Conservation (phyloP, 1,140 invertebrate genomes). For the Paraescarpia echinospica region DNA sequence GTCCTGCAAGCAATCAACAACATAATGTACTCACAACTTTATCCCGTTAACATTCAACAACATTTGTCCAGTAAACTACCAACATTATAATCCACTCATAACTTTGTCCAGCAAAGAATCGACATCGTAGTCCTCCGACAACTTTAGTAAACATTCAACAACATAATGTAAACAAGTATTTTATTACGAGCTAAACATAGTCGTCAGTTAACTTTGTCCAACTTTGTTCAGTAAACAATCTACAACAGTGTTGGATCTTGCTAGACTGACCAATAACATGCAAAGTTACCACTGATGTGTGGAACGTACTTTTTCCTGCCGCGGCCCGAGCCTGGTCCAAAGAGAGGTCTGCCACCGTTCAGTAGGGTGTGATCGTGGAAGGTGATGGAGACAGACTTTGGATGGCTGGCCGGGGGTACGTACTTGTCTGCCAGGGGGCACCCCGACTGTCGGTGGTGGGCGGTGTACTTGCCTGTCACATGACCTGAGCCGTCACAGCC, state of each 20-base stretch:
- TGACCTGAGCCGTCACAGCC: constrained; percentile 50
- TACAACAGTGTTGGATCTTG: background rate
- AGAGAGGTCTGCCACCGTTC: constrained; percentile 22
- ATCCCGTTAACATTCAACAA: background rate
- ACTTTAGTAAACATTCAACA: background rate
- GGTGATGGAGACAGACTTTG: constrained; percentile 14
- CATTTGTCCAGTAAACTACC: background rate
- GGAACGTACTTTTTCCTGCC: constrained; percentile 31
- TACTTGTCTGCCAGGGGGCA: constrained; percentile 73
- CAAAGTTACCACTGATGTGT: background rate
- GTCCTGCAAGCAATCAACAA: background rate
- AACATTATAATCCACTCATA: background rate
- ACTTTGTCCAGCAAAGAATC: background rate
- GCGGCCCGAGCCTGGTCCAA: constrained; percentile 27
- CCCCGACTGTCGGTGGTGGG: constrained; percentile 72
- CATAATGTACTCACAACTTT: background rate
- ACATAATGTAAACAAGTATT: too few relatives aligned
- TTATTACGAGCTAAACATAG: too few relatives aligned
- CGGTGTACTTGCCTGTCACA: constrained; percentile 70
- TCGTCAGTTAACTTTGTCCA: too few relatives aligned
- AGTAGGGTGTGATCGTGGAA: background rate
- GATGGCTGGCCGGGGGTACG: background rate
- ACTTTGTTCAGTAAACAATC: background rate
- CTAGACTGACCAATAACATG: background rate
- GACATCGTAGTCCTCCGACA: background rate